phyloP scores from a whole-genome alignment of 2,113 vertebrate genomes.

The Girardinichthys multiradiatus region DNA sequence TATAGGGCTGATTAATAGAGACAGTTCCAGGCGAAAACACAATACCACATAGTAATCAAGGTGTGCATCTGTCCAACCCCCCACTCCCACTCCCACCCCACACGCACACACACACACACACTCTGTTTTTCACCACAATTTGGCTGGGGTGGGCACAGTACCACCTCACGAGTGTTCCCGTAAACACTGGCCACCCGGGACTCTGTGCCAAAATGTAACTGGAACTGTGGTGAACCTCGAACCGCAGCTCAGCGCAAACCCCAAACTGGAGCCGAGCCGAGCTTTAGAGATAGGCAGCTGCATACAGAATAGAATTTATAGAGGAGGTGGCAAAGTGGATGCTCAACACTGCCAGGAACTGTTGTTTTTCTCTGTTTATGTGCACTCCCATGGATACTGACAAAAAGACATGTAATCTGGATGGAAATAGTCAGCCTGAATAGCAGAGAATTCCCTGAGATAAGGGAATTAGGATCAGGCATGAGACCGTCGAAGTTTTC shows the following conservation, averaged over 20 bases:
- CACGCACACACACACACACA: no score
- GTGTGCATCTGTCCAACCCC: slow-evolving; percentile 43
- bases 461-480: slow-evolving; percentile 32
- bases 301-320: slow-evolving; percentile 68
- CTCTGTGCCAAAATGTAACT: slow-evolving; percentile 66
- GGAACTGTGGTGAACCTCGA: slow-evolving; percentile 59
- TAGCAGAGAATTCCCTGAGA: slow-evolving; percentile 57
- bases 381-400: slow-evolving; percentile 69
- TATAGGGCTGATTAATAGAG: slow-evolving; percentile 13
- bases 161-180: slow-evolving; percentile 70
- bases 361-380: slow-evolving; percentile 71
- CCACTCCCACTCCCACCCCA: slow-evolving; percentile 37
- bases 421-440: slow-evolving; percentile 43
- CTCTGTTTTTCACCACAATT: slow-evolving; percentile 62
- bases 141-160: slow-evolving; percentile 58
- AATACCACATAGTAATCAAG: slow-evolving; percentile 34
- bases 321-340: slow-evolving; percentile 71
- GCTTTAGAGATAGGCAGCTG: slow-evolving; percentile 62
- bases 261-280: slow-evolving; percentile 43
- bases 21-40: slow-evolving; percentile 15
- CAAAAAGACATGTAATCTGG: slow-evolving; percentile 49
- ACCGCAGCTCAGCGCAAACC: slow-evolving; percentile 62
- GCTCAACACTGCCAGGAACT: slow-evolving; percentile 68
- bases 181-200: slow-evolving; percentile 70
- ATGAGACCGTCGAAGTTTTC: slow-evolving; percentile 21